Base-by-base conservation (phyloP, 2,113 vertebrate genomes). In the Pelmatolapia mariae region DNA sequence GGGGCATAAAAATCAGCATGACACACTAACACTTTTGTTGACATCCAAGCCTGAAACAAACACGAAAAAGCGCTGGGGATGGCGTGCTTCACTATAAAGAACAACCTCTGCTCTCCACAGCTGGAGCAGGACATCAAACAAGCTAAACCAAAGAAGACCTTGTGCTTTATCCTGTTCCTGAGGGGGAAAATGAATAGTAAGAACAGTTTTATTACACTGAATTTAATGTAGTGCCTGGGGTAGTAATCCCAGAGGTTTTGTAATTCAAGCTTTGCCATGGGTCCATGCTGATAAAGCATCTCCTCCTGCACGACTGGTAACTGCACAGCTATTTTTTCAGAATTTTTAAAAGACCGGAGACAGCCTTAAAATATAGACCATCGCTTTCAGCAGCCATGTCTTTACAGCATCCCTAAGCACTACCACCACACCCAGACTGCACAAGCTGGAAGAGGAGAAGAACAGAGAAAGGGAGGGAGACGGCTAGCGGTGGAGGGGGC, bases 341-440 rank as follows among this genome's bases (percentile, higher is more conserved):
- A 78, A 43, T 83, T 87, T 86, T 83, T 15, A 78, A 88, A 38
- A 81, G 26, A 47, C 33, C 57, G 29, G 54, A 83, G 15, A 38
- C 11, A 47, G 66, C 81, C 33, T 71, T 82, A 84, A 89, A 87
- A 90, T 61, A 73, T 88, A 79, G 84, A 84, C 56, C 57, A 33
- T 4, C 3, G 54, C 82, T 88, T 83, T 90, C 82, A 89, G 86
- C 56, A 85, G 78, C 76, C 68, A 29, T 84, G 90, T 73, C 40
- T 91, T 73, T 63, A 52, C 57, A 90, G 90, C 92, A 76, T 93
- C 89, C 84, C 52, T 18, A 8, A 87, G 82, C 78, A 83, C 84
- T 38, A 71, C 56, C 82, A 89, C 94, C 93, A 94, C 94, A 93
- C 94, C 95, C 95, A 94, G 63, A 92, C 87, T 84, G 90, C 87